Conservation (phyloP, 2,888 invertebrate genomes). For the Megaustenia siamemsis region DNA sequence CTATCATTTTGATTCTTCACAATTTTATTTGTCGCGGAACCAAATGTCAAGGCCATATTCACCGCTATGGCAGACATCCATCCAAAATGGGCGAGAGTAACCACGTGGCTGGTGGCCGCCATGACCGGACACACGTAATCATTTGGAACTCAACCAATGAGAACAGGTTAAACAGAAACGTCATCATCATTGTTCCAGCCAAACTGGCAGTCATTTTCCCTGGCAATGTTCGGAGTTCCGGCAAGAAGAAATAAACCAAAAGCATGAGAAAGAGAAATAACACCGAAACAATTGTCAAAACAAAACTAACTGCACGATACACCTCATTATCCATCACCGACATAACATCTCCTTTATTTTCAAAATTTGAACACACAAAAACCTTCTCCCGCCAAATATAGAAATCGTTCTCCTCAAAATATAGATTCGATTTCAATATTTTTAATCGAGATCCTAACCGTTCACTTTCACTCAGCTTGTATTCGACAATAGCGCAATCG, state of each 20-base stretch:
- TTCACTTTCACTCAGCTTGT: slow-evolving; percentile 30
- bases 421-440: background rate
- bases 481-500: slow-evolving; percentile 32
- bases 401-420: background rate
- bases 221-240: slow-evolving; percentile 27
- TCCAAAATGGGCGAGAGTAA: slow-evolving; percentile 53
- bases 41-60: slow-evolving; percentile 58
- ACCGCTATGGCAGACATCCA: slow-evolving; percentile 59
- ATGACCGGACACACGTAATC: slow-evolving; percentile 49
- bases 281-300: background rate
- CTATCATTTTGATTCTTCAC: background rate
- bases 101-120: slow-evolving; percentile 48
- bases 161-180: slow-evolving; percentile 7
- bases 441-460: background rate
- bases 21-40: background rate
- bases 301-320: background rate
- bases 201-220: slow-evolving; percentile 38
- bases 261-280: background rate
- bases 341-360: background rate
- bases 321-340: background rate
- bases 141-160: background rate
- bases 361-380: slow-evolving; percentile 32
- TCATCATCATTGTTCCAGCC: slow-evolving; percentile 38
- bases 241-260: slow-evolving; percentile 20
- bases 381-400: background rate